Evolutionary conservation across 2,113 vertebrate species (phyloP).

Genomic region (Connochaetes taurinus): DNA sequence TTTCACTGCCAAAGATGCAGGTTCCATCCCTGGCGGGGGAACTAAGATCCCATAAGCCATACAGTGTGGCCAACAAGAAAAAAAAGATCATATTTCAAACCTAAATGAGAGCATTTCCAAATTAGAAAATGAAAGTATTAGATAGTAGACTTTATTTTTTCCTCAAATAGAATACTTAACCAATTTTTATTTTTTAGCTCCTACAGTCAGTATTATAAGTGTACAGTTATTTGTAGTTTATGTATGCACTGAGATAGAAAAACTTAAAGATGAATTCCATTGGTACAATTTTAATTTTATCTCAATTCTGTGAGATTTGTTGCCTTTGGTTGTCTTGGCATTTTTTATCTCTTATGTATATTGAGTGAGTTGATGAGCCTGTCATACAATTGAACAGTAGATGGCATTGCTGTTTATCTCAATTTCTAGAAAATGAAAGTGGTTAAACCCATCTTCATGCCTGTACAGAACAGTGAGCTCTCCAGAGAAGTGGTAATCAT

Average conservation of each 20-base stretch:
- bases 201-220: not conserved
- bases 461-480: slow-evolving; percentile 35
- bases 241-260: not conserved
- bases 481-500: slow-evolving; percentile 51
- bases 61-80: not conserved
- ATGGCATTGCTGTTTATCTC: slow-evolving; percentile 66
- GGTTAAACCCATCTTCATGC: slow-evolving; percentile 39
- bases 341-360: slow-evolving; percentile 32
- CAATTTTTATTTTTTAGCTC: slow-evolving; percentile 36
- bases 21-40: not conserved
- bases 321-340: slow-evolving; percentile 22
- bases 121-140: slow-evolving; percentile 26
- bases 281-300: slow-evolving; percentile 33
- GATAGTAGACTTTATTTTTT: not conserved
- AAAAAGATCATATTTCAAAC: not conserved
- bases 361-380: slow-evolving; percentile 34
- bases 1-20: not conserved
- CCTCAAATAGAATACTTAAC: not conserved
- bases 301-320: slow-evolving; percentile 4
- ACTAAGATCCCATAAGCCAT: not conserved
- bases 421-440: slow-evolving; percentile 61
- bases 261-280: slow-evolving; percentile 39
- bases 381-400: slow-evolving; percentile 55
- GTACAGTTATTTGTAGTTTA: not conserved
- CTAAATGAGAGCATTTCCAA: slow-evolving; percentile 26